phyloP scores from a whole-genome alignment of 2,113 vertebrate species.

The Heterotis niloticus region DNA sequence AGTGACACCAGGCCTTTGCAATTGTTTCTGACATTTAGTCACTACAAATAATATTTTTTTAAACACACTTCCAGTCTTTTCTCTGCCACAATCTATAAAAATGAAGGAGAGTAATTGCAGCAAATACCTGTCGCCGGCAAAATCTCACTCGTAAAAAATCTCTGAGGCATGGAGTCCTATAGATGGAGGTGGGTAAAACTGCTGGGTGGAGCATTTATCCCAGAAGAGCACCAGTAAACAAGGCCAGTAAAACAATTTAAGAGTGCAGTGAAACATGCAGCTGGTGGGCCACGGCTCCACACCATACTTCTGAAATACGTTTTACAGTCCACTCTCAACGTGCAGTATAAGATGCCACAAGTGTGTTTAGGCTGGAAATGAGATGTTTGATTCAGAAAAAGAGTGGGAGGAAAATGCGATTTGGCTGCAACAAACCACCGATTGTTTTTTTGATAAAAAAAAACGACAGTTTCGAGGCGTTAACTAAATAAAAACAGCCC shows the following conservation, averaged over 20 bases:
- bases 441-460: not conserved
- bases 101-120: not conserved
- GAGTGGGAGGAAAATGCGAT: not conserved
- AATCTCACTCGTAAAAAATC: not conserved
- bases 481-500: not conserved
- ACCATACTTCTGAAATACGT: not conserved
- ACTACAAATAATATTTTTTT: not conserved
- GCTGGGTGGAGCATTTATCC: conserved; percentile 8
- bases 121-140: not conserved
- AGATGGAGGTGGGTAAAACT: not conserved
- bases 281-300: not conserved
- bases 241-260: conserved; percentile 2
- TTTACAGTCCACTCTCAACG: not conserved
- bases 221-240: conserved; percentile 1
- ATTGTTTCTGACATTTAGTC: too few relatives aligned
- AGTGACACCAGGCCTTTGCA: too few relatives aligned
- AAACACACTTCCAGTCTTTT: not conserved
- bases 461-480: too few relatives aligned
- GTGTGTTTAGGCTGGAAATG: not conserved
- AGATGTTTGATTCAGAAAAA: not conserved
- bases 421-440: not conserved
- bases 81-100: not conserved
- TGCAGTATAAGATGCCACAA: not conserved
- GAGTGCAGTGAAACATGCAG: not conserved
- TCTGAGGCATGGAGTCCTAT: not conserved